A percentile compares a stretch with the other conserved stretches of the same genome.
Conservation (phyloP, 2,113 vertebrate genomes). For the Heliornis fulica region DNA sequence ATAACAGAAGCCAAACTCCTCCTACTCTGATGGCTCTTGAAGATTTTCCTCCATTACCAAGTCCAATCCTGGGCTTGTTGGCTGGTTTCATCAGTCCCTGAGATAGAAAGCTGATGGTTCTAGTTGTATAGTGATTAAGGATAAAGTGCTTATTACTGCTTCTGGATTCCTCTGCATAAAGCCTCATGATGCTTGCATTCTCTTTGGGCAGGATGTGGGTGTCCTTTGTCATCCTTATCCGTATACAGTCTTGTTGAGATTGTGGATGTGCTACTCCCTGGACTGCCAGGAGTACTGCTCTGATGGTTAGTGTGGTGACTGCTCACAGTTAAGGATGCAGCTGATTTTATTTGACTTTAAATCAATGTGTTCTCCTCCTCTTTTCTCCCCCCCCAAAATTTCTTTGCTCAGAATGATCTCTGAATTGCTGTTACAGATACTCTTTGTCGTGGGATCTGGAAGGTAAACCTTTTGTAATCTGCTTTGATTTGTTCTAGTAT, state of each 20-base stretch:
- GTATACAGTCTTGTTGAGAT: background rate
- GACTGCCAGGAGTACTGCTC: background rate
- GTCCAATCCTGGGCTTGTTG: background rate
- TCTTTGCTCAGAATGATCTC: background rate
- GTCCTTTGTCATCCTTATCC: background rate
- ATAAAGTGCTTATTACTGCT: background rate
- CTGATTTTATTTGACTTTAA: background rate
- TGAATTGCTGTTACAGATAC: background rate
- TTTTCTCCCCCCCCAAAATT: background rate
- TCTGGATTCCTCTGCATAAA: background rate
- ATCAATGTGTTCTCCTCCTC: background rate
- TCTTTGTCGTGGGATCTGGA: too few species aligned
- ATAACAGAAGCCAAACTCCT: background rate
- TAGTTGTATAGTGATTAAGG: background rate
- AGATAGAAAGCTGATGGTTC: background rate
- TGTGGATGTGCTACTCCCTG: rapidly evolving
- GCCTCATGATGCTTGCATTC: background rate
- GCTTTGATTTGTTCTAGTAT: background rate
- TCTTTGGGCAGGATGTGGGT: background rate
- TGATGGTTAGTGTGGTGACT: background rate
- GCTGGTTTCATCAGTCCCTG: background rate
- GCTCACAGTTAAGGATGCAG: background rate
- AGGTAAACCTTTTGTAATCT: background rate
- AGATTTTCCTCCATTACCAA: background rate
- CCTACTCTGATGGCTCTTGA: background rate